Evolutionary conservation across 1,140 invertebrate genomes (phyloP).

Genomic region (Drosophila busckii): DNA sequence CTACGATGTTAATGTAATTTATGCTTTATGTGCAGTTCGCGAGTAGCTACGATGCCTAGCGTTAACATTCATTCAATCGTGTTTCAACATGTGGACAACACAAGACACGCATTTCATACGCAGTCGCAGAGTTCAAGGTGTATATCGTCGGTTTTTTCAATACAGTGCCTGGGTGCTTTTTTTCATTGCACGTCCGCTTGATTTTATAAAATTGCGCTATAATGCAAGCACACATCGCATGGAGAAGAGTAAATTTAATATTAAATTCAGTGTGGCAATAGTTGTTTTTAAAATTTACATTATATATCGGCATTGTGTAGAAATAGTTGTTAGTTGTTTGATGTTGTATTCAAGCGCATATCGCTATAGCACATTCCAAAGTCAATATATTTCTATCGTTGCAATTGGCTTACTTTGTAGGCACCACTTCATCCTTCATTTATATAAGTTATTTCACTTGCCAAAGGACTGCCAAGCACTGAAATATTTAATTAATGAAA

Average conservation of each 20-base stretch:
- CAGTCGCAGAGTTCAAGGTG: not conserved
- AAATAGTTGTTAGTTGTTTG: no score
- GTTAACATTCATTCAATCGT: no score
- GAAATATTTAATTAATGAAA: conserved; percentile 37
- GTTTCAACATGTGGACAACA: conserved; percentile 23
- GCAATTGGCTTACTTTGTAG: not conserved
- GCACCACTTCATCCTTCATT: conserved; percentile 21
- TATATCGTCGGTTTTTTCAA: conserved; percentile 22
- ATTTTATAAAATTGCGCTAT: conserved; percentile 44
- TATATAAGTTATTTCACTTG: conserved; percentile 39
- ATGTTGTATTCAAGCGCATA: no score
- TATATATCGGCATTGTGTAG: no score
- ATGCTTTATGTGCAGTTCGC: no score
- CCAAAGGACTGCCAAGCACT: conserved; percentile 27
- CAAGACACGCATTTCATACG: conserved; percentile 6
- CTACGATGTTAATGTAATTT: no score
- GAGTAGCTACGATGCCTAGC: no score
- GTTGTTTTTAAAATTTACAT: no score
- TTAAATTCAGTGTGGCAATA: no score
- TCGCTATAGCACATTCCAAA: no score
- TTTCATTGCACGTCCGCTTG: conserved; percentile 22
- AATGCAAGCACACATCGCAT: conserved; percentile 6
- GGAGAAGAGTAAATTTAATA: no score
- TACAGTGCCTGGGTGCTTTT: conserved; percentile 41
- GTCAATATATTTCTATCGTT: conserved; percentile 40